Evolutionary conservation across 1,140 invertebrate genomes (phyloP).

Genomic region (Papilio helenus): DNA sequence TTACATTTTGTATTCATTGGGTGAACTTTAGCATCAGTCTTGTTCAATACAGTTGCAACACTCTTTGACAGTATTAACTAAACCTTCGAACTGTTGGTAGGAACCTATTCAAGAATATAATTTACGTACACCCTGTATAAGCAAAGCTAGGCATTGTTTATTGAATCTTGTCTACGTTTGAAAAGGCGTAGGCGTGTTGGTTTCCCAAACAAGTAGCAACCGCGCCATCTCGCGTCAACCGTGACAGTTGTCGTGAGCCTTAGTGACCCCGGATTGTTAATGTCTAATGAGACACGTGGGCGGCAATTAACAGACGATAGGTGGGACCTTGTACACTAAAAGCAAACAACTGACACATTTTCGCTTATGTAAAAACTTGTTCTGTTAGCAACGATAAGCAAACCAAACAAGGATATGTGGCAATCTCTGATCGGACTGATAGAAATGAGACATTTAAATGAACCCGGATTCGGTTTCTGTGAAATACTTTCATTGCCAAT

Average conservation of each 20-base stretch:
- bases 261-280: conserved; percentile 52
- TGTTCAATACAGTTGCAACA: no score
- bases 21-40: no score
- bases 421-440: conserved; percentile 7
- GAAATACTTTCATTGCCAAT: conserved; percentile 15
- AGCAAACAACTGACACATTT: conserved; percentile 18
- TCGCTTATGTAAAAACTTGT: conserved; percentile 33
- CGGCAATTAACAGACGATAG: conserved; percentile 65
- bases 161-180: conserved; percentile 10
- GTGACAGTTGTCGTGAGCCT: conserved; percentile 55
- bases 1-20: no score
- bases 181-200: conserved; percentile 29
- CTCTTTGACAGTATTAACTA: no score
- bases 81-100: no score
- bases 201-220: conserved; percentile 44
- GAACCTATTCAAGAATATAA: neutral
- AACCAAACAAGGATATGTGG: conserved; percentile 8
- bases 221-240: conserved; percentile 40
- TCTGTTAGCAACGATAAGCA: conserved; percentile 30
- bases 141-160: neutral
- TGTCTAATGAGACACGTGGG: conserved; percentile 50
- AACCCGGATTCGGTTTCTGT: conserved; percentile 19
- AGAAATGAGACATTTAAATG: conserved; percentile 16
- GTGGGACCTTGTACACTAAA: conserved; percentile 45
- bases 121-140: neutral